Evolutionary conservation across 2,888 invertebrate species (phyloP), one percentile per base, ranked within the genome.

Genomic region (Tholera decimalis): DNA sequence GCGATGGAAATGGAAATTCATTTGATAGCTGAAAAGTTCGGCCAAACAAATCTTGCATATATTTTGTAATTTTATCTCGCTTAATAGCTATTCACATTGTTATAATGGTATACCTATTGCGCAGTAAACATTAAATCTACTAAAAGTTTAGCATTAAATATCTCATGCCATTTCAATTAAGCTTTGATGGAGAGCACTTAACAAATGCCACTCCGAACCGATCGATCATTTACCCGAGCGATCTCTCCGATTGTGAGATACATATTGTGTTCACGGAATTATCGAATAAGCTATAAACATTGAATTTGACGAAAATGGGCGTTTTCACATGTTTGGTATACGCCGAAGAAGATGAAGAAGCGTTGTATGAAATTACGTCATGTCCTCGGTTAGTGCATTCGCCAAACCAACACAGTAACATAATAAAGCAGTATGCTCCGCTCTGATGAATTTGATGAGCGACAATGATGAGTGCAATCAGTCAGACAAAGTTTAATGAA

Each of bases 181-280:
- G 24, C 37, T 35, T 39, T 51, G 28, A 44, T 33, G 33, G 18
- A 55, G 26, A 49, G 66, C 47, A 49, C 73, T 50, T n/a, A 73
- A 47, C 35, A 64, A 53, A 47, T 49, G 30, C 28, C 18, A 61
- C 35, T 51, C 61, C 22, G 22, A 37, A 56, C n/a, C 18, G 28
- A 57, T 61, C 71, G 51, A 75, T 75, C 44, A 59, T 51, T 50
- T 37, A 61, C n/a, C 46, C 41, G 22, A 39, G 28, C 46, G 35
- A 24, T 53, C 68, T 70, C 51, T 30, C 9, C 18, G 41, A 71
- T 56, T 59, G 26, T 41, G 22, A 41, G 30, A 33, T 43, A 43
- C 20, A 30, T 33, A 41, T 41, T 47, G 39, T 46, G n/a, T 43
- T n/a, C 28, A 49, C n/a, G 15, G 2, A 41, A 37, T 46, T 24